A percentile compares a stretch with the other conserved stretches of the same genome.
phyloP scores from a whole-genome alignment of 2,888 invertebrate genomes.

The Eilema sororculum region DNA sequence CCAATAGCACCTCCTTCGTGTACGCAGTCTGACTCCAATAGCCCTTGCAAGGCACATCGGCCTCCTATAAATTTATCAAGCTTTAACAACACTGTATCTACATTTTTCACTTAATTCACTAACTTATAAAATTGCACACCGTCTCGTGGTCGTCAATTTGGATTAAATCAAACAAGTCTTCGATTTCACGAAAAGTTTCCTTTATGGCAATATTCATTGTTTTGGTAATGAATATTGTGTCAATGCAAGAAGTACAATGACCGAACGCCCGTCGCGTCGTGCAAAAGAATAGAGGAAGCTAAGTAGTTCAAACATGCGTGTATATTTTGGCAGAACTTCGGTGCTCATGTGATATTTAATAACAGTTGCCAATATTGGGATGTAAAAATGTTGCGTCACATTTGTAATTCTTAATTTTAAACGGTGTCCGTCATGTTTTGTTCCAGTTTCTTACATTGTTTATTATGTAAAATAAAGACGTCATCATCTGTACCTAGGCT shows the following conservation, averaged over 20 bases:
- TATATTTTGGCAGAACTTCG: conserved; percentile 62
- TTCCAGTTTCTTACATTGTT: neutral
- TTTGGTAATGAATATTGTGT: conserved; percentile 18
- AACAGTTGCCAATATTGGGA: conserved; percentile 54
- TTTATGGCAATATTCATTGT: conserved; percentile 45
- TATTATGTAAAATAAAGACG: neutral
- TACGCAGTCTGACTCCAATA: conserved; percentile 68
- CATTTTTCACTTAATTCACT: neutral
- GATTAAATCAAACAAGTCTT: conserved; percentile 31
- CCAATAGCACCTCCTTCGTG: conserved; percentile 79
- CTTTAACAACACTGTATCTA: conserved; percentile 14
- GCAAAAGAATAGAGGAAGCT: conserved; percentile 63
- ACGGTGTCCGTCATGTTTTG: conserved; percentile 14
- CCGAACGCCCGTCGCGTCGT: conserved; percentile 50
- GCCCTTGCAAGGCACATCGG: conserved; percentile 67
- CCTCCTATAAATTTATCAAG: conserved; percentile 66
- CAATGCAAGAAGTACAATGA: conserved; percentile 54
- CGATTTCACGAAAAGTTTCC: conserved; percentile 29
- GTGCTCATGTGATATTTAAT: conserved; percentile 49
- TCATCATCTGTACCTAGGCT: neutral
- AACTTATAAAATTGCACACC: conserved; percentile 9
- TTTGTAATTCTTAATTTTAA: conserved; percentile 27
- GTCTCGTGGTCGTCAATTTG: conserved; percentile 40
- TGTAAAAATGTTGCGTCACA: conserved; percentile 50
- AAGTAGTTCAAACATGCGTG: conserved; percentile 37